Conservation (phyloP, 2,797 vertebrate species). For the Pangasius macronema region DNA sequence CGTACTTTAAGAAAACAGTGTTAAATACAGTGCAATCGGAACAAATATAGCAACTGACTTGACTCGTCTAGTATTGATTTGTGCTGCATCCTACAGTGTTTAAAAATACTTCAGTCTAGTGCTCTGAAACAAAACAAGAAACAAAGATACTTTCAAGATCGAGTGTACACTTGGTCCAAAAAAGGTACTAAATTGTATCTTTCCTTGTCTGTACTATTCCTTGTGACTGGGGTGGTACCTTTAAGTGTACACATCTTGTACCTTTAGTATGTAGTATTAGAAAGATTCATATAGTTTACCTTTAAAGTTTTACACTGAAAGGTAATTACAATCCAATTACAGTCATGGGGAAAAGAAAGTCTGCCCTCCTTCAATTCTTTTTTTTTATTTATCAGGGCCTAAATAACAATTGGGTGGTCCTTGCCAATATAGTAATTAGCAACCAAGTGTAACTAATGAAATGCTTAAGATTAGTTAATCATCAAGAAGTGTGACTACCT, state of each 20-base stretch:
- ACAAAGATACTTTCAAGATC: neutral
- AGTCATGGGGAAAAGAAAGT: neutral
- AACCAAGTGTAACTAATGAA: neutral
- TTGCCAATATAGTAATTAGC: neutral
- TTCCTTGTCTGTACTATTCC: neutral
- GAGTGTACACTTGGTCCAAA: neutral
- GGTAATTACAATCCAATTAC: neutral
- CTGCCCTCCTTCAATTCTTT: neutral
- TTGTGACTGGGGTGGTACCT: neutral
- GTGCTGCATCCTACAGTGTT: neutral
- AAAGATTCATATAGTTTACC: too few species aligned
- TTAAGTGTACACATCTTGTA: neutral
- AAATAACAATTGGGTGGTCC: neutral
- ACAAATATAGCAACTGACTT: neutral
- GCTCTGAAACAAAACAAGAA: neutral
- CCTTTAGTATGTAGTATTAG: neutral
- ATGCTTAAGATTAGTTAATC: neutral
- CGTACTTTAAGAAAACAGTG: neutral
- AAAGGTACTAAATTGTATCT: neutral
- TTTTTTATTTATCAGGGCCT: neutral
- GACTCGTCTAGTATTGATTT: neutral
- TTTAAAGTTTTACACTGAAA: conserved; percentile 2
- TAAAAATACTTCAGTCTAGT: conserved; percentile 8
- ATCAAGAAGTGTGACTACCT: neutral
- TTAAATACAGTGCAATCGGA: neutral